phyloP scores from a whole-genome alignment of 2,113 vertebrate genomes.

The Syrmaticus mikado region DNA sequence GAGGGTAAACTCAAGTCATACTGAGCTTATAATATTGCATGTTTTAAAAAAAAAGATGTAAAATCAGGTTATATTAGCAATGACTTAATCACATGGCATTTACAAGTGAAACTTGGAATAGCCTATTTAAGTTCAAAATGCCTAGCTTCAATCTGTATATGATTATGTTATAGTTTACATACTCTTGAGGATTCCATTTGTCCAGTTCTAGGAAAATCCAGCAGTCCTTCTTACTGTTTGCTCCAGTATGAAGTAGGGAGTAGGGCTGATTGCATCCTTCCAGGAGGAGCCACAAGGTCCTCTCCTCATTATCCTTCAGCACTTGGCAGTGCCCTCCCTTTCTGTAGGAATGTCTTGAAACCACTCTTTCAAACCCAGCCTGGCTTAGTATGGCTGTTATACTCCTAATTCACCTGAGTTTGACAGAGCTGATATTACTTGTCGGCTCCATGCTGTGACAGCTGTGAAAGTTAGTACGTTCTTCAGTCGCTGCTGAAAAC shows the following conservation, averaged over 20 bases:
- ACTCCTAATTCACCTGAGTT: background rate
- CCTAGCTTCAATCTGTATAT: background rate
- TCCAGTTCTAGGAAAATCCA: background rate
- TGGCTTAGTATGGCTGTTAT: background rate
- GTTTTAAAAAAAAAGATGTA: background rate
- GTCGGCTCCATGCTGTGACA: background rate
- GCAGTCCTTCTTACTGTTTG: background rate
- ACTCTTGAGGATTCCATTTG: background rate
- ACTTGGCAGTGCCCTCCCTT: background rate
- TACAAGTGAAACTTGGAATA: background rate
- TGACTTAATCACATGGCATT: background rate
- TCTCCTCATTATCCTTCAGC: background rate
- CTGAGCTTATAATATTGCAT: background rate
- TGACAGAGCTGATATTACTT: background rate
- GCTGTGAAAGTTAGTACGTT: background rate
- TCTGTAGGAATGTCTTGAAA: background rate
- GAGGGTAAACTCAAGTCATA: background rate
- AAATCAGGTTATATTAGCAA: background rate
- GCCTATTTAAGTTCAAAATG: background rate
- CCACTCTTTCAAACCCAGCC: background rate
- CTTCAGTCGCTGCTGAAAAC: background rate
- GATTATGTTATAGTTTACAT: background rate
- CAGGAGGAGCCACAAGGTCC: background rate
- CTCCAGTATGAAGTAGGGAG: background rate
- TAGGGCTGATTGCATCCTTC: accelerated